These are phyloP conservation scores for Quiscalus mexicanus DNA, from an alignment of 2,113 vertebrate species.

Conservation along the genomic window DNA sequence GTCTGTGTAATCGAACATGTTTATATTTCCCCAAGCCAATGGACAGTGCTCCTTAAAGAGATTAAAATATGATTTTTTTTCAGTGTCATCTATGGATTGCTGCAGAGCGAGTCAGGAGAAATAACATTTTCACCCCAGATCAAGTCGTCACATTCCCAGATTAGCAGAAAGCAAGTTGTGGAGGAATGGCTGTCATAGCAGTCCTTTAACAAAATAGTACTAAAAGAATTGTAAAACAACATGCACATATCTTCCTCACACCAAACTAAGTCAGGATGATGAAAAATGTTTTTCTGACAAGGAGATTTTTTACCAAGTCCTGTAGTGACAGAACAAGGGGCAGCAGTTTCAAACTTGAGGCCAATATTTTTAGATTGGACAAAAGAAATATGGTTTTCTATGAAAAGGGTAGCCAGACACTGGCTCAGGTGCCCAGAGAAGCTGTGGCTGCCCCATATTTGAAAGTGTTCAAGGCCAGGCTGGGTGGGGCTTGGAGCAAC, in stretches of 20 bases:
- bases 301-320: not conserved
- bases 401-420: not conserved
- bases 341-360: not conserved
- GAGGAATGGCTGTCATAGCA: not conserved
- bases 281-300: not conserved
- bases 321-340: not conserved
- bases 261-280: not conserved
- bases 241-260: not conserved
- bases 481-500: not conserved
- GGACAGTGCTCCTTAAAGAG: slow-evolving; percentile 93
- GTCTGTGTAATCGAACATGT: slow-evolving; percentile 97
- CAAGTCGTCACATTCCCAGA: not conserved
- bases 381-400: not conserved
- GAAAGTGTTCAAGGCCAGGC: not conserved
- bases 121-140: not conserved
- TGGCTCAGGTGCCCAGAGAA: not conserved
- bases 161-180: not conserved
- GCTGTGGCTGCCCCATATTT: not conserved
- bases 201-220: not conserved
- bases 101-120: not conserved
- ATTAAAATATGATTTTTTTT: slow-evolving; percentile 48
- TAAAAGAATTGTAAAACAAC: not conserved
- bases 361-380: not conserved
- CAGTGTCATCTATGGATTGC: not conserved
- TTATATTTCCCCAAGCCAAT: slow-evolving; percentile 97